Evolutionary conservation across 2,888 invertebrate genomes (phyloP), one percentile per base, ranked within the genome.

Genomic region (Oscheius sp.): DNA sequence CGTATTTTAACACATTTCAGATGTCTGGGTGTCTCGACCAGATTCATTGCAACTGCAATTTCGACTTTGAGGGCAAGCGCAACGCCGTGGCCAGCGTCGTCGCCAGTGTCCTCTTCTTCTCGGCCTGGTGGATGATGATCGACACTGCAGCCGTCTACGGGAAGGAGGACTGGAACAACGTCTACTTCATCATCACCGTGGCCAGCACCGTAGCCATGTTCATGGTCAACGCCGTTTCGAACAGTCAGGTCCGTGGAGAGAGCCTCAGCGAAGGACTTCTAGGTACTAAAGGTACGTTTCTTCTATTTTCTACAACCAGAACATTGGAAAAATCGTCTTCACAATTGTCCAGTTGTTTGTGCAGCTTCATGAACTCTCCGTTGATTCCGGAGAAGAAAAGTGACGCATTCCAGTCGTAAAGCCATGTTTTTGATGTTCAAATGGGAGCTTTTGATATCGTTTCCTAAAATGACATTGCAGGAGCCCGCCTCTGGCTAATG

Each of bases 111-210:
- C 91, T 98, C 93, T 98, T 98, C 91, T 96, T 96, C 88, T 91
- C 93, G 85, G 98, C 96, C 66, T 98, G 98, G 97, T 99, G 98
- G 99, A 93, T 96, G 78, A 93, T 96, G 78, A 96, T 99, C 85
- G 98, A 98, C 91, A 95, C 96, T 9, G 93, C 95, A 74, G 93
- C 95, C 0, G 93, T 93, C 32, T 94, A 94, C 87, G 76, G 74
- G 0, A 63, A 74, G 76, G 80, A 35, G 89, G 79, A 92, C 48
- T 92, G 92, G 86, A 90, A 91, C 80, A 91, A 92, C 82, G 94
- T 91, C 91, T 96, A 90, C 84, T 94, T 97, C 88, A 93, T 96
- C 73, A 96, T 96, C 89, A 99, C 98, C 7, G 94, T 96, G 65
- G 93, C 97, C 83, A 95, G 95, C 32, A 96, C 97, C 0, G 86